phyloP scores from a whole-genome alignment of 2,113 vertebrate genomes.

The Cheirogaleus medius region DNA sequence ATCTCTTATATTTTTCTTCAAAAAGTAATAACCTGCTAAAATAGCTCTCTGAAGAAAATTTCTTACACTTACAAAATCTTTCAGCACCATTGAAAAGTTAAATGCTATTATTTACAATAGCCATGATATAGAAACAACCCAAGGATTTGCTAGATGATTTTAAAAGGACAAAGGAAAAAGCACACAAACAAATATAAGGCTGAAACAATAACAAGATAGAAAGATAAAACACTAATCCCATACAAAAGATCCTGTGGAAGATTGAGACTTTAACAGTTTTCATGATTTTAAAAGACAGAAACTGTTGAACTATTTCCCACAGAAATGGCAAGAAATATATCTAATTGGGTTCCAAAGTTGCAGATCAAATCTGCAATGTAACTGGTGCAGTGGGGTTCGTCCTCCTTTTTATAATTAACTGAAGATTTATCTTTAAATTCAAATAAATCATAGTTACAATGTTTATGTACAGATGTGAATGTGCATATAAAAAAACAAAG shows the following conservation, averaged over 20 bases:
- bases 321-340: not conserved
- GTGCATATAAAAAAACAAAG: not conserved
- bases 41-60: conserved; percentile 33
- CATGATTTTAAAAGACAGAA: conserved; percentile 41
- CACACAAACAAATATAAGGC: not conserved
- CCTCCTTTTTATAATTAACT: not conserved
- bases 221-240: conserved; percentile 36
- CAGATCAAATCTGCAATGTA: not conserved
- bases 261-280: conserved; percentile 17
- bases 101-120: not conserved
- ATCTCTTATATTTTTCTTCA: not conserved
- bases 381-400: not conserved
- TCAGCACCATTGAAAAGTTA: not conserved
- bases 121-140: not conserved
- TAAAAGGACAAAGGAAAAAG: not conserved
- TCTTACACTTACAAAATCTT: not conserved
- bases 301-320: not conserved
- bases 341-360: not conserved
- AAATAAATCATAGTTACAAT: not conserved
- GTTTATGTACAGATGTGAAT: not conserved
- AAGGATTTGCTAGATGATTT: not conserved
- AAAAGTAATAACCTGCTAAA: not conserved
- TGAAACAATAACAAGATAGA: not conserved
- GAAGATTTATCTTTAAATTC: conserved; percentile 17
- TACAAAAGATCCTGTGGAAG: not conserved